These are phyloP conservation scores for Macrosteles quadrilineatus DNA, from an alignment of 1,140 invertebrate genomes.

Conservation along the genomic window DNA sequence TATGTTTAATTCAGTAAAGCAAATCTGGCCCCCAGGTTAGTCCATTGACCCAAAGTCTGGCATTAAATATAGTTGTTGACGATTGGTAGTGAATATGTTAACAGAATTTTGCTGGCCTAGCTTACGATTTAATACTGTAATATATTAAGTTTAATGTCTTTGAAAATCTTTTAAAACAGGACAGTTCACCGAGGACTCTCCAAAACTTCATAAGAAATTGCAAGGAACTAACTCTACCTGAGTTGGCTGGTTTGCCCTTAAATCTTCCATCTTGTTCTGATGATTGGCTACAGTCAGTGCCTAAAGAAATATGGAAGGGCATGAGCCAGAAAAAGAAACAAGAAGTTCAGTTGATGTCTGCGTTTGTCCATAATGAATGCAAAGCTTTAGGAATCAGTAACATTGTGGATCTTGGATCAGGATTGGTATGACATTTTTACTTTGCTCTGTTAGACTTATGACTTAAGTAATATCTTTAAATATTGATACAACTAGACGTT, in stretches of 20 bases:
- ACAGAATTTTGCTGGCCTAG: background rate
- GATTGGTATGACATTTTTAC: constrained; percentile 58
- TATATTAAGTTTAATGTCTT: too few species aligned
- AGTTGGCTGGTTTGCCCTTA: too few species aligned
- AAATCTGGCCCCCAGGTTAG: background rate
- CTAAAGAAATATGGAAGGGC: constrained; percentile 48
- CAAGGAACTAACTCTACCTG: constrained; percentile 1
- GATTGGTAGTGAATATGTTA: background rate
- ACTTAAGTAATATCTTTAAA: too few species aligned
- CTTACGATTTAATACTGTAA: background rate
- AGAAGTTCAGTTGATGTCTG: constrained; percentile 63
- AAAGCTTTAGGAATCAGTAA: constrained; percentile 52
- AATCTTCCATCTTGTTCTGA: background rate
- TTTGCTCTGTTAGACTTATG: too few species aligned
- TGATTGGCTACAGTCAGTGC: constrained; percentile 34
- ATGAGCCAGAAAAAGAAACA: constrained; percentile 66
- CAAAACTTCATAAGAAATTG: background rate
- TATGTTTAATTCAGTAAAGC: too few species aligned
- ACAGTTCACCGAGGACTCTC: background rate
- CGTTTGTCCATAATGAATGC: constrained; percentile 60
- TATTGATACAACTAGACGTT: too few species aligned
- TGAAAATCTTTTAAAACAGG: background rate
- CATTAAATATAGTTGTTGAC: background rate
- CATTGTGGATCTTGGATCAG: constrained; percentile 81
- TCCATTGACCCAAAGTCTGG: background rate